Conservation (phyloP, 2,113 vertebrate genomes). For the Colistium nudipinnis region DNA sequence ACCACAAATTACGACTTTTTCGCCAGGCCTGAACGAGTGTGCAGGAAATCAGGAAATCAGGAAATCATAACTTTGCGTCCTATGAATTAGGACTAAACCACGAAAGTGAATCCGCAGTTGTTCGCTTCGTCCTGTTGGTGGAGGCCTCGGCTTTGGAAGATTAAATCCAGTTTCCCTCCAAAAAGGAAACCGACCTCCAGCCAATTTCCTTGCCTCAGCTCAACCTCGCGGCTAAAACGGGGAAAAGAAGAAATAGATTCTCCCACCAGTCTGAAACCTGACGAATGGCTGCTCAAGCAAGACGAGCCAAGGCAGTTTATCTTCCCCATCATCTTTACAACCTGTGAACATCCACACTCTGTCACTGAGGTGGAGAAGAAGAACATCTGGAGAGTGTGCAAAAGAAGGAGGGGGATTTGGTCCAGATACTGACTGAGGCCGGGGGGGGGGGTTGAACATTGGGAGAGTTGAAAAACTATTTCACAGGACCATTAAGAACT, state of each 20-base stretch:
- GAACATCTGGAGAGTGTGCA: conserved; percentile 63
- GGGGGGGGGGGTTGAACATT: background rate
- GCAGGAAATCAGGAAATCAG: too few species aligned
- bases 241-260: conserved; percentile 34
- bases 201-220: conserved; percentile 55
- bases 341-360: conserved; percentile 44
- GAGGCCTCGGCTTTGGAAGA: background rate
- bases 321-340: conserved; percentile 68
- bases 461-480: too few species aligned
- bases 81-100: too few species aligned
- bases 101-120: too few species aligned
- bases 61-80: too few species aligned
- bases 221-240: conserved; percentile 38
- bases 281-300: conserved; percentile 59
- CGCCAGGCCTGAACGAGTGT: too few species aligned
- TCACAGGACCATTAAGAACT: too few species aligned
- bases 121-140: too few species aligned
- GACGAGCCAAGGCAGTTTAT: conserved; percentile 64
- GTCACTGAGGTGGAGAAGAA: conserved; percentile 14
- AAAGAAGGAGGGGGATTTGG: conserved; percentile 19
- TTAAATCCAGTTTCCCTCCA: conserved; percentile 37
- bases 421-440: background rate
- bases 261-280: conserved; percentile 45
- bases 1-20: too few species aligned
- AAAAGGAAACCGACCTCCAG: conserved; percentile 24